phyloP scores from a whole-genome alignment of 2,797 vertebrate genomes.

The Austrolebias charrua region DNA sequence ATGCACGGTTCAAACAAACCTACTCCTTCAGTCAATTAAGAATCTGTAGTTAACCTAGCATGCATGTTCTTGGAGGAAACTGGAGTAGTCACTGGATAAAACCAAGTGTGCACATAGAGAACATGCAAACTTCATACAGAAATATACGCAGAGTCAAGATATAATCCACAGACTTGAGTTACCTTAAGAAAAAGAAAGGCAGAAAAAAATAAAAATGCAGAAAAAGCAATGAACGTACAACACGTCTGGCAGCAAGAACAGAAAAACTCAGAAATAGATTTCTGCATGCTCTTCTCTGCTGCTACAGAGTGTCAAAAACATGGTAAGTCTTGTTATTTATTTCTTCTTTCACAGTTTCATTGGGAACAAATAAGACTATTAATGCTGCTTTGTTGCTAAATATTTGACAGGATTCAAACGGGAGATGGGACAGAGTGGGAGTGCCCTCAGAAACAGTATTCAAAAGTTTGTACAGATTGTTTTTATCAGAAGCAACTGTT shows the following conservation, averaged over 20 bases:
- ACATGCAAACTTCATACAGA: background rate
- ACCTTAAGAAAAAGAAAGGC: slow-evolving; percentile 24
- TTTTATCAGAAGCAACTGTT: slow-evolving; percentile 11
- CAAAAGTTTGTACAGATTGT: slow-evolving; percentile 23
- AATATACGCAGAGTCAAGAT: background rate
- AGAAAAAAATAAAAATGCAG: slow-evolving; percentile 18
- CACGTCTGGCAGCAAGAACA: slow-evolving; percentile 33
- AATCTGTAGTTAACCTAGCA: background rate
- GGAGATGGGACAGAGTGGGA: slow-evolving; percentile 18
- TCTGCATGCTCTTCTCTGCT: slow-evolving; percentile 45
- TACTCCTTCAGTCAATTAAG: background rate
- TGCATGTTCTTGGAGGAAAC: background rate
- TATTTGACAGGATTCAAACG: slow-evolving; percentile 30
- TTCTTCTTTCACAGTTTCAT: slow-evolving; percentile 47
- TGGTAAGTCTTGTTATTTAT: slow-evolving; percentile 20
- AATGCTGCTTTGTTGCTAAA: slow-evolving; percentile 21
- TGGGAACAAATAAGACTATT: slow-evolving; percentile 28
- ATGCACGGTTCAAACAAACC: background rate
- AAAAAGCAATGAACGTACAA: slow-evolving; percentile 49
- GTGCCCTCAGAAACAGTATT: slow-evolving; percentile 30
- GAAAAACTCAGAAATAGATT: slow-evolving; percentile 36
- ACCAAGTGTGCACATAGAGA: background rate
- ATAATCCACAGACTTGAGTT: background rate
- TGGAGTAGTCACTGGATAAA: no score
- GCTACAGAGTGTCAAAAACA: slow-evolving; percentile 56